A percentile compares a stretch with the other conserved stretches of the same genome.
Conservation (phyloP, 2,888 invertebrate species). For the Syrphus vitripennis region DNA sequence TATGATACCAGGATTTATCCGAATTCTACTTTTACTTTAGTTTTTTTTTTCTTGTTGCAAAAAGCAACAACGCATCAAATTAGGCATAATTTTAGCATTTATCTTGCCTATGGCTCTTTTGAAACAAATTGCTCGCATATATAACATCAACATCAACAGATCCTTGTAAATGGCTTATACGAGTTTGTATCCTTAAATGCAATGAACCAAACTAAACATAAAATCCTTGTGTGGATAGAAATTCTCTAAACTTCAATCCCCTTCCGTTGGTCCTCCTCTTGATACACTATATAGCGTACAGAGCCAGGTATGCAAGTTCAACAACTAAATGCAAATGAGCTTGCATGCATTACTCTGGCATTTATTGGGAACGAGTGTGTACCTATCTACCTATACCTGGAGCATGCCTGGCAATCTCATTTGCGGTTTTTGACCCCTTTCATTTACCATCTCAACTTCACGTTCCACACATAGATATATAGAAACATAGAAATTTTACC, state of each 20-base stretch:
- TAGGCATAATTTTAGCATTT: slow-evolving; percentile 29
- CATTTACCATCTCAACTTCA: not conserved
- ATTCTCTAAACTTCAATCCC: not conserved
- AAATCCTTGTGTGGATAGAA: not conserved
- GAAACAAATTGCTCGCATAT: not conserved
- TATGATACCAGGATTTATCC: slow-evolving; percentile 21
- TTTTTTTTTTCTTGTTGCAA: not conserved
- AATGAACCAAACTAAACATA: slow-evolving; percentile 33
- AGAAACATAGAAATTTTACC: not conserved
- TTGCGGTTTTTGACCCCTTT: slow-evolving; percentile 12
- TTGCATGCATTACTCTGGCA: slow-evolving; percentile 51
- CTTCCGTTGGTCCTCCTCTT: not conserved
- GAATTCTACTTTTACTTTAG: not conserved
- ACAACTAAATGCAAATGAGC: slow-evolving; percentile 65
- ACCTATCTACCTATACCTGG: not conserved
- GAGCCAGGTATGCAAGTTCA: not conserved
- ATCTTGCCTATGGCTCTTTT: slow-evolving; percentile 6
- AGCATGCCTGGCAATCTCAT: slow-evolving; percentile 45
- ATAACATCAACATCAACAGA: slow-evolving; percentile 14
- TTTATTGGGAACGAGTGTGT: not conserved
- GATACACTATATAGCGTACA: too few species aligned
- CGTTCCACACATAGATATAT: too few species aligned
- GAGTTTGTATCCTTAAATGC: slow-evolving; percentile 22
- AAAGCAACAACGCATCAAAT: slow-evolving; percentile 6
- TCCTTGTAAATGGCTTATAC: slow-evolving; percentile 28